phyloP scores from a whole-genome alignment of 2,888 invertebrate species.

The Hylaea fasciaria region DNA sequence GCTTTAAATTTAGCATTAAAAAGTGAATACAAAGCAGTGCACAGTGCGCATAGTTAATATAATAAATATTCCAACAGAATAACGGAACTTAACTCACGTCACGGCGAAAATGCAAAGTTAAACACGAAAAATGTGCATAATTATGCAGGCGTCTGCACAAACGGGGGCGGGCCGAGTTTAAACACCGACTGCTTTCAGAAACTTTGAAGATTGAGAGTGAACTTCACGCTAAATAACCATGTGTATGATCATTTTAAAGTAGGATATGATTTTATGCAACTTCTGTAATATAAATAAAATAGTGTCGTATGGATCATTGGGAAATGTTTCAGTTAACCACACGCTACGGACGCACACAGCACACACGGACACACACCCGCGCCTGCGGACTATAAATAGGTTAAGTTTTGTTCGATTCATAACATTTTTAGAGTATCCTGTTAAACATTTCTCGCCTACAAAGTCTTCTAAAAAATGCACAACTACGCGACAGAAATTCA shows the following conservation, averaged over 20 bases:
- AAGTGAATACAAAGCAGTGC: conserved; percentile 1
- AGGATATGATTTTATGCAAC: too few relatives aligned
- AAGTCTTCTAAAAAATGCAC: background rate
- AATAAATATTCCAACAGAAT: conserved; percentile 7
- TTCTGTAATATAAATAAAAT: too few relatives aligned
- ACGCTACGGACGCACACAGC: too few relatives aligned
- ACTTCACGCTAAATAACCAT: background rate
- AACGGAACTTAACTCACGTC: conserved; percentile 35
- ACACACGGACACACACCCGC: too few relatives aligned
- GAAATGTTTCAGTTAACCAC: too few relatives aligned
- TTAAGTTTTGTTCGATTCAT: too few relatives aligned
- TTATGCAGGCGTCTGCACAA: conserved; percentile 48
- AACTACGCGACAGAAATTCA: background rate
- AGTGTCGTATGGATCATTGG: too few relatives aligned
- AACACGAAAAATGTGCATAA: conserved; percentile 53
- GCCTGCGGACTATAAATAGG: too few relatives aligned
- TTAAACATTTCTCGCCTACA: too few relatives aligned
- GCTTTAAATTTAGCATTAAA: too few relatives aligned
- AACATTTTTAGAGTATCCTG: too few relatives aligned
- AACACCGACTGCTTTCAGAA: conserved; percentile 13
- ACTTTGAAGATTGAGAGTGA: background rate
- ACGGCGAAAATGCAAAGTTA: conserved; percentile 46
- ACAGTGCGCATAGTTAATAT: conserved; percentile 11
- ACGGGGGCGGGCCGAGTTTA: conserved; percentile 21
- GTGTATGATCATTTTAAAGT: too few relatives aligned